Evolutionary conservation across 2,113 vertebrate genomes (phyloP).

Genomic region (Arvicanthis niloticus): DNA sequence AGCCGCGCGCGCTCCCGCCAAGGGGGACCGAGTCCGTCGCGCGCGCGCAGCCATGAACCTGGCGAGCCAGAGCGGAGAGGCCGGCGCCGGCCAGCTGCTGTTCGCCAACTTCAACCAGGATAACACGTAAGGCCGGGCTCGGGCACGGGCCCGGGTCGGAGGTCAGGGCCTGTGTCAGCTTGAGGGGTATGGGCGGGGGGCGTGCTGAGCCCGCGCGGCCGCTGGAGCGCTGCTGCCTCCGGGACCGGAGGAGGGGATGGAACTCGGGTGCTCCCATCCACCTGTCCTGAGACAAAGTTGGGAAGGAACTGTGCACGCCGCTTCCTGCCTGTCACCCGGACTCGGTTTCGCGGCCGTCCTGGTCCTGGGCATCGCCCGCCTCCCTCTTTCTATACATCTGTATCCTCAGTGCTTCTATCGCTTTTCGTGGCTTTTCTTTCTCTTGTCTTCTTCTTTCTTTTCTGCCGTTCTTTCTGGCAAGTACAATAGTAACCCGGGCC

Average conservation of each 20-base stretch:
- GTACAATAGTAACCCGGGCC: neutral
- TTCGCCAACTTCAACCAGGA: slow-evolving; percentile 99
- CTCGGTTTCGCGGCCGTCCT: neutral
- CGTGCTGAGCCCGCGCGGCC: neutral
- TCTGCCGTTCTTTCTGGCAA: neutral
- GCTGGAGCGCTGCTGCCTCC: neutral
- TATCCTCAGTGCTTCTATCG: no score
- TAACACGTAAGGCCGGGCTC: slow-evolving; percentile 94
- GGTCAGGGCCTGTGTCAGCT: neutral
- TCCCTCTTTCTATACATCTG: neutral
- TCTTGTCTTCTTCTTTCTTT: neutral
- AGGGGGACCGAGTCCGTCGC: neutral
- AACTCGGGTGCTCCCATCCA: neutral
- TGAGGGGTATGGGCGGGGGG: neutral
- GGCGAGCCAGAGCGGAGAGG: slow-evolving; percentile 96
- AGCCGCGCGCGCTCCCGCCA: slow-evolving; percentile 10
- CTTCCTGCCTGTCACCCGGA: neutral
- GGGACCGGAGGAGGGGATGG: neutral
- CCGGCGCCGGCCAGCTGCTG: slow-evolving; percentile 96
- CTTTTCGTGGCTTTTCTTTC: neutral
- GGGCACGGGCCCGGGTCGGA: neutral
- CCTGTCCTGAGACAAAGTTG: neutral
- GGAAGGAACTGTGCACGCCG: neutral
- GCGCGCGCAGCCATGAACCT: slow-evolving; percentile 92
- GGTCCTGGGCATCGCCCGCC: no score